Evolutionary conservation across 2,113 vertebrate species (phyloP), one percentile per base, ranked within the genome.

Genomic region (Calyptomena viridis): DNA sequence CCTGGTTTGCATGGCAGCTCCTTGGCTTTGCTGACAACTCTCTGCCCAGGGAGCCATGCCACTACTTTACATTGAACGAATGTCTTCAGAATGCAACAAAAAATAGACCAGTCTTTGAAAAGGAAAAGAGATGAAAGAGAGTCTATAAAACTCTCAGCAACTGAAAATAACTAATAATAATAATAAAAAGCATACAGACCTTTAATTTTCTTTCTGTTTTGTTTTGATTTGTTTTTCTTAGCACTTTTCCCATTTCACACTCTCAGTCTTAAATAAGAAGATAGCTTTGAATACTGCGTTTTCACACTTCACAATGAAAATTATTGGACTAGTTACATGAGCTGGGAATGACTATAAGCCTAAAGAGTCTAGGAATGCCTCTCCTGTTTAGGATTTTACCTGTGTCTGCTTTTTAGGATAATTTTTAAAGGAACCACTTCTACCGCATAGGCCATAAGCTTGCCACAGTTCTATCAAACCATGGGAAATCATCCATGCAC

Each of bases 141-240:
- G 31, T 24, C 39, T 90, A 49, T 90, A 93, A 90, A 84, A 28
- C 18, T 14, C 30, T 66, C 55, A 69, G 44, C 16, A 58, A 49
- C 27, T 60, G 46, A 23, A 49, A 52, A 37, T 31, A 85, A 88
- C 40, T 49, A 49, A 53, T 24, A 35, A 18, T 47, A 66, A 42
- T 22, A 47, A 47, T 47, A 21, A 56, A 33, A 83, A 55, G 1
- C 3, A 27, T 12, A 19, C 5, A 83, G 23, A 68, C 30, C 18
- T 95, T 95, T 73, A 56, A 79, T 88, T 94, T 92, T 73, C 14
- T 92, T 93, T 92, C 55, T 89, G 47, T 27, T 62, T 53, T 33
- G 12, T n/a, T 87, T 79, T 76, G 27, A 33, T 80, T 60, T 63
- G 35, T 55, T 80, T 69, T 79, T 68, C 68, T 74, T 79, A 67